Percentiles rank a stretch among this genome's conserved stretches.
Evolutionary conservation across 2,113 vertebrate genomes (phyloP).

Genomic region (Hyaena hyaena): DNA sequence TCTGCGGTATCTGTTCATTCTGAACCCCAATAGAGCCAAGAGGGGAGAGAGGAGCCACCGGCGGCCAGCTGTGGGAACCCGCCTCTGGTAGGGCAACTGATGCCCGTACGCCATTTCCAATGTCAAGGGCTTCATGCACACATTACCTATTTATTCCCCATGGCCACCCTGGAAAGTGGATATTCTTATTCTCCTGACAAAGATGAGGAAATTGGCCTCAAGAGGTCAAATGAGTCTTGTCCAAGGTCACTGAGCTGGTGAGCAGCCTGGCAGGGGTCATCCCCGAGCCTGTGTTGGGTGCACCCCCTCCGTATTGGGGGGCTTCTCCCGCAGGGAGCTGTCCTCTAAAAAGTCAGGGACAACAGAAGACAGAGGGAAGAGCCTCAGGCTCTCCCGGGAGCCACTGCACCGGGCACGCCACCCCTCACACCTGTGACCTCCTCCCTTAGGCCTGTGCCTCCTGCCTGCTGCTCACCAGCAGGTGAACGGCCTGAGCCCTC

Average conservation of each 20-base stretch:
- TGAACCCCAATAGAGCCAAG: neutral
- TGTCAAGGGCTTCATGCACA: neutral
- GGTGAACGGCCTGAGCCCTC: neutral
- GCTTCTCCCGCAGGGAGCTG: neutral
- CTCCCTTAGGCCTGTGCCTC: neutral
- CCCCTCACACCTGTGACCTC: accelerated
- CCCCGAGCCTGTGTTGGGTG: neutral
- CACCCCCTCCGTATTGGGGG: accelerated
- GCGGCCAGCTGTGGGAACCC: neutral
- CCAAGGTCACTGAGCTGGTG: neutral
- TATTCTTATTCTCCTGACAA: neutral
- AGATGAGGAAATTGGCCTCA: neutral
- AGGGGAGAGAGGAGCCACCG: neutral
- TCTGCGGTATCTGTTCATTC: too few relatives aligned
- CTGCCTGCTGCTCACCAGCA: neutral
- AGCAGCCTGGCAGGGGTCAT: neutral
- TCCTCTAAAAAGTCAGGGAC: neutral
- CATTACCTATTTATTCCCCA: neutral
- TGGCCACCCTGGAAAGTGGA: neutral
- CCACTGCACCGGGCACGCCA: accelerated
- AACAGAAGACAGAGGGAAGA: neutral
- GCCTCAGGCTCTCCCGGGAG: neutral
- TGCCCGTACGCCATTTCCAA: accelerated
- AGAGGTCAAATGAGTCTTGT: neutral
- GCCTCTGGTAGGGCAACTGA: accelerated